Evolutionary conservation across 2,888 invertebrate genomes (phyloP).

Genomic region (Amphipoea lucens): DNA sequence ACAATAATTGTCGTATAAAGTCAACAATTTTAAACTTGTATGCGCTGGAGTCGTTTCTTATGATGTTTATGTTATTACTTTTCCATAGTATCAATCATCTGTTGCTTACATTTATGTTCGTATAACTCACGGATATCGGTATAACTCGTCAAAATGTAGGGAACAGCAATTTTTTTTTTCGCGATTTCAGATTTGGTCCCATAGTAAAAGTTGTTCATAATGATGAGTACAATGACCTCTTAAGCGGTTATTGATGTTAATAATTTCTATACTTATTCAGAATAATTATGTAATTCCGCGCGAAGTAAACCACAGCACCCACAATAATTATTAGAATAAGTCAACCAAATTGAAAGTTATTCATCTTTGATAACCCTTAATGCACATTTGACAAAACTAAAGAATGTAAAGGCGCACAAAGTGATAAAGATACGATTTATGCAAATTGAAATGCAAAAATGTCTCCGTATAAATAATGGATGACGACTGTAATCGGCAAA

Average conservation of each 20-base stretch:
- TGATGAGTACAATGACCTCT: no score
- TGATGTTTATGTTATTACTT: conserved; percentile 10
- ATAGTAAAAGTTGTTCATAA: no score
- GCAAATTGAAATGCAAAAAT: conserved; percentile 72
- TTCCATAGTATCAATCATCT: background rate
- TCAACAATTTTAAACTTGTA: background rate
- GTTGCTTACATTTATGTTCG: no score
- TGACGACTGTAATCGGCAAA: conserved; percentile 43
- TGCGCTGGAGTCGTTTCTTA: background rate
- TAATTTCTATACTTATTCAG: background rate
- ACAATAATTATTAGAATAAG: conserved; percentile 6
- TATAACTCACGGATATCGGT: no score
- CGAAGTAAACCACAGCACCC: background rate
- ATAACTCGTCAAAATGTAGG: no score
- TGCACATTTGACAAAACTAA: conserved; percentile 66
- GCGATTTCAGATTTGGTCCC: no score
- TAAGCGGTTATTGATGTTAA: no score
- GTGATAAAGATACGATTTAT: conserved; percentile 78
- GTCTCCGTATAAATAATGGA: conserved; percentile 46
- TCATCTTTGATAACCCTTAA: conserved; percentile 65
- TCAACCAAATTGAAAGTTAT: conserved; percentile 57
- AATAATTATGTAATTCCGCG: background rate
- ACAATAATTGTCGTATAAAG: conserved; percentile 19
- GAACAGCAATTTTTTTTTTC: no score
- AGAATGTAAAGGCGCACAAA: conserved; percentile 67